These are phyloP conservation scores for Palythoa grandis DNA, from an alignment of 92 coral and sea anemone species.

Conservation along the genomic window DNA sequence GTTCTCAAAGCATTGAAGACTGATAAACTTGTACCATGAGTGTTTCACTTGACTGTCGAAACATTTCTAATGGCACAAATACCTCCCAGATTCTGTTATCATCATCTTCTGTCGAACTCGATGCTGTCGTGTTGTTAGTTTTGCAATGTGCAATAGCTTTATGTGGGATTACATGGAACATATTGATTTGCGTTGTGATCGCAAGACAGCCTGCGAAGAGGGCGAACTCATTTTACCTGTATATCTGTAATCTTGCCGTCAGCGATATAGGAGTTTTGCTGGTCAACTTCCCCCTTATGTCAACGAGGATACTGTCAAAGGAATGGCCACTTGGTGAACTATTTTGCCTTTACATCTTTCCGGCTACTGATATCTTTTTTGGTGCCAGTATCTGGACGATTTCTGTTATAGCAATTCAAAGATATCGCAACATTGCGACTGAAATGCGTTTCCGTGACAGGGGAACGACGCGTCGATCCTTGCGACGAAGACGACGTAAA, in stretches of 20 bases:
- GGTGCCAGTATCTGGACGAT: conserved; percentile 46
- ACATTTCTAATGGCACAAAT: background rate
- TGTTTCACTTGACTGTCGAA: background rate
- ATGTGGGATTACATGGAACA: conserved; percentile 34
- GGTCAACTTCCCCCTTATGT: conserved; percentile 30
- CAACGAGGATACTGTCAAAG: background rate
- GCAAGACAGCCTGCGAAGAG: conserved; percentile 24
- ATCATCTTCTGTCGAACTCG: background rate
- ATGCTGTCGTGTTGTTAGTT: background rate
- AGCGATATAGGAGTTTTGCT: conserved; percentile 38
- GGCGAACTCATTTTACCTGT: conserved; percentile 19
- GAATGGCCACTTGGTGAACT: conserved; percentile 31
- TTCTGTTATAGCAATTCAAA: conserved; percentile 32
- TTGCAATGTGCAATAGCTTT: conserved; percentile 20
- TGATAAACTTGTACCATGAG: background rate
- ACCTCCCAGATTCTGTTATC: background rate
- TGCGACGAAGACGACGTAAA: background rate
- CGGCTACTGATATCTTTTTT: conserved; percentile 39
- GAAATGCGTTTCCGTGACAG: conserved; percentile 26
- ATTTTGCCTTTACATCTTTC: conserved; percentile 28
- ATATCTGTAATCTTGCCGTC: conserved; percentile 36
- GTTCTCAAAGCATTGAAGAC: too few relatives aligned
- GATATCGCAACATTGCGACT: conserved; percentile 43
- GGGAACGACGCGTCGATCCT: conserved; percentile 15
- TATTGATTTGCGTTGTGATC: conserved; percentile 36